A percentile compares a stretch with the other conserved stretches of the same genome.
phyloP scores from a whole-genome alignment of 2,113 vertebrate genomes.

The Podarcis raffonei region DNA sequence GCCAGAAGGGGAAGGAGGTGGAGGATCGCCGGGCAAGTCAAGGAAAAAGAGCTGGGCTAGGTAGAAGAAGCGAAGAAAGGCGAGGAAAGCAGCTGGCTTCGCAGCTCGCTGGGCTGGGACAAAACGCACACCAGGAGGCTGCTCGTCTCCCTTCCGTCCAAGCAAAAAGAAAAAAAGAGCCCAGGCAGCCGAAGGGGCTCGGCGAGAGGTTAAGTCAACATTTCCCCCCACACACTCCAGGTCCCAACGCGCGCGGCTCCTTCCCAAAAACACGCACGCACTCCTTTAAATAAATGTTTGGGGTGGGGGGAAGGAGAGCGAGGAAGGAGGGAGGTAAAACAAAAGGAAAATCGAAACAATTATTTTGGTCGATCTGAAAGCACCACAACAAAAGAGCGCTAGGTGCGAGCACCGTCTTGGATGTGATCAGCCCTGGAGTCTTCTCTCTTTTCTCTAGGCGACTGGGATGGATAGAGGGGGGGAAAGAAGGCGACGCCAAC shows the following conservation, averaged over 20 bases:
- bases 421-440: constrained; percentile 38
- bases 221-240: constrained; percentile 70
- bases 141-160: constrained; percentile 39
- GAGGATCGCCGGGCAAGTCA: not conserved
- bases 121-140: constrained; percentile 28
- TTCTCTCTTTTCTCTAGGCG: constrained; percentile 13
- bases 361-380: not conserved
- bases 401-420: constrained; percentile 19
- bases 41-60: not conserved
- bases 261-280: too few species aligned
- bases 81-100: constrained; percentile 42
- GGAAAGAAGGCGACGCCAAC: constrained; percentile 31
- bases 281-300: constrained; percentile 55
- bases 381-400: constrained; percentile 28
- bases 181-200: constrained; percentile 70
- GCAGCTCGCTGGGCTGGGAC: constrained; percentile 62
- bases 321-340: constrained; percentile 42
- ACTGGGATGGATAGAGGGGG: not conserved
- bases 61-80: not conserved
- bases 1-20: not conserved
- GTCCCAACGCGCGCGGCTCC: constrained; percentile 42
- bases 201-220: constrained; percentile 81
- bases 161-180: constrained; percentile 20
- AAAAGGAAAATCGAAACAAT: constrained; percentile 4
- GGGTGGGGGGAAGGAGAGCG: constrained; percentile 41